Percentiles rank a stretch among this genome's conserved stretches.
Evolutionary conservation across 2,113 vertebrate genomes (phyloP).

Genomic region (Malaclemys terrapin): DNA sequence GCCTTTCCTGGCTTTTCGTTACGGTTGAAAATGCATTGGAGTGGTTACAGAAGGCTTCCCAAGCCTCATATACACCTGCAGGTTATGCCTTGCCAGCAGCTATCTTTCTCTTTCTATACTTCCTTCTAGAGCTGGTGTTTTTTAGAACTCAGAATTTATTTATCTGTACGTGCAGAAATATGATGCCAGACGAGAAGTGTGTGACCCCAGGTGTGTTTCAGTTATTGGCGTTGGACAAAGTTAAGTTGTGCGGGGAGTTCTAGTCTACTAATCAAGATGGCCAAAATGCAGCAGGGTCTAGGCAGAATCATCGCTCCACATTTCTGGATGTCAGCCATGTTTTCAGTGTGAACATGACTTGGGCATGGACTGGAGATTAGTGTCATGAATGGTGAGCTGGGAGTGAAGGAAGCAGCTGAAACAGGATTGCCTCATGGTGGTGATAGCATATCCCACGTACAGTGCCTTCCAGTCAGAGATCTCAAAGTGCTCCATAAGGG

Average conservation of each 20-base stretch:
- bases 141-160: not conserved
- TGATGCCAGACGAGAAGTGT: not conserved
- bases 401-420: slow-evolving; percentile 57
- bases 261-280: fast-evolving
- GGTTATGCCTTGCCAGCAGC: slow-evolving; percentile 24
- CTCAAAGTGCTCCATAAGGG: not conserved
- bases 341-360: slow-evolving; percentile 7
- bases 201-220: not conserved
- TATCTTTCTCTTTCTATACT: fast-evolving
- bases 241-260: fast-evolving
- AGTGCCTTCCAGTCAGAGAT: slow-evolving; percentile 16
- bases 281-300: not conserved
- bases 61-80: not conserved
- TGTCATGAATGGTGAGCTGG: slow-evolving; percentile 44
- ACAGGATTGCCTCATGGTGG: slow-evolving; percentile 61
- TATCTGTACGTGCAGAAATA: not conserved
- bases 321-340: slow-evolving; percentile 15
- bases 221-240: fast-evolving
- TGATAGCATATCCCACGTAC: slow-evolving; percentile 32
- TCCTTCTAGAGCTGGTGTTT: not conserved
- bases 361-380: slow-evolving; percentile 40
- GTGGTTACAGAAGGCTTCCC: not conserved
- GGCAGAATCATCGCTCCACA: fast-evolving
- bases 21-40: not conserved
- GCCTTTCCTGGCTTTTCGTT: not conserved